A percentile compares a stretch with the other conserved stretches of the same genome.
These are phyloP conservation scores for Triops longicaudatus DNA, from an alignment of 1,140 invertebrate genomes.

Conservation along the genomic window DNA sequence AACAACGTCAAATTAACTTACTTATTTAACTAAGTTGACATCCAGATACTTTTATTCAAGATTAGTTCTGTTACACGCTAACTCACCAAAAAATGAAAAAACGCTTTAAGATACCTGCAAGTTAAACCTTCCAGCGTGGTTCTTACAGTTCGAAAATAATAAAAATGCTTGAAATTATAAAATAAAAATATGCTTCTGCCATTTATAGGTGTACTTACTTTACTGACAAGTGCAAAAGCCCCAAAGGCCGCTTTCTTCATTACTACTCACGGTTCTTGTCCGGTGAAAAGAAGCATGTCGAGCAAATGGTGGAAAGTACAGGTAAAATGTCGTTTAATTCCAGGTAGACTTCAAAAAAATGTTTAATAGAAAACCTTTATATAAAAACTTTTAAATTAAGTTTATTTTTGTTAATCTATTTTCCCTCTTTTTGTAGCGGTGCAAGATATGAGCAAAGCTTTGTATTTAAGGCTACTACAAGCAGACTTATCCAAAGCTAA, in stretches of 20 bases:
- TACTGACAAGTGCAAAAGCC: conserved; percentile 55
- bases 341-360: too few relatives aligned
- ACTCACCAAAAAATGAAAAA: too few relatives aligned
- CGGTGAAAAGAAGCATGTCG: conserved; percentile 75
- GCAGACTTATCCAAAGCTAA: background rate
- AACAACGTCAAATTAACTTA: too few relatives aligned
- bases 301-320: conserved; percentile 69
- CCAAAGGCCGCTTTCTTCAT: conserved; percentile 66
- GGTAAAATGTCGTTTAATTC: conserved; percentile 40
- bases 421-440: conserved; percentile 48
- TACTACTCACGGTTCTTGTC: conserved; percentile 80
- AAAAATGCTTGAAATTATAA: conserved; percentile 21
- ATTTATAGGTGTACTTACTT: conserved; percentile 65
- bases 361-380: too few relatives aligned
- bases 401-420: conserved; percentile 26
- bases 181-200: too few relatives aligned
- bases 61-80: too few relatives aligned
- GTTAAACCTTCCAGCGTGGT: too few relatives aligned
- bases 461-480: conserved; percentile 21
- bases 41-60: conserved; percentile 18
- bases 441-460: conserved; percentile 42
- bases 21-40: too few relatives aligned
- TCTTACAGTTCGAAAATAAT: too few relatives aligned
- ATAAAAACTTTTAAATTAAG: conserved; percentile 8
- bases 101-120: too few relatives aligned